phyloP scores from a whole-genome alignment of 2,888 invertebrate species.

The Oxyteleia sp. region DNA sequence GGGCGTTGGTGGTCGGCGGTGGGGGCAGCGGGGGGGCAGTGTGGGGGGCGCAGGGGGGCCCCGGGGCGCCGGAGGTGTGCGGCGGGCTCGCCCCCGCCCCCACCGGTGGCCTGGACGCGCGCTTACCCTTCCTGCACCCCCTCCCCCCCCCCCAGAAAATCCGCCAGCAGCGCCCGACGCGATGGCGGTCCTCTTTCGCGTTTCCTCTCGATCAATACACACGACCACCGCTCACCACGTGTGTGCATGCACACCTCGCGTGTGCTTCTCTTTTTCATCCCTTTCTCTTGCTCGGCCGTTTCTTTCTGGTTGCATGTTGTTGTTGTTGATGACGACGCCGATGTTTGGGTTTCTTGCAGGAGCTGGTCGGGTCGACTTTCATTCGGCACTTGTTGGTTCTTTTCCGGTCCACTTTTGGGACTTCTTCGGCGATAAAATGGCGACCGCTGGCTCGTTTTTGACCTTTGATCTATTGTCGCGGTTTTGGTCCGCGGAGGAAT shows the following conservation, averaged over 20 bases:
- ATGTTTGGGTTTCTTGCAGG: no score
- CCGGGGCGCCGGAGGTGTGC: conserved; percentile 22
- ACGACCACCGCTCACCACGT: conserved; percentile 63
- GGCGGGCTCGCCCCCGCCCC: conserved; percentile 8
- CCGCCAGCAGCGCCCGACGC: conserved; percentile 29
- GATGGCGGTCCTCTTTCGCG: conserved; percentile 44
- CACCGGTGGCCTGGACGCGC: no score
- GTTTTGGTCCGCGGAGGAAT: no score
- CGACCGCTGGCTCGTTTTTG: conserved; percentile 44
- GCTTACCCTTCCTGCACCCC: no score
- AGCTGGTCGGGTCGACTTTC: no score
- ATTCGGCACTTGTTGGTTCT: background rate
- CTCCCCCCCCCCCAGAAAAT: conserved; percentile 11
- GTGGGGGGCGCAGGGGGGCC: conserved; percentile 33
- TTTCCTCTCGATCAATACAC: conserved; percentile 62
- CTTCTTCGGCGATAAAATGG: conserved; percentile 41
- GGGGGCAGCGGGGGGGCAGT: no score
- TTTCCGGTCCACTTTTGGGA: background rate
- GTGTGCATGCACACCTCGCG: no score
- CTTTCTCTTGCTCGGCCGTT: background rate
- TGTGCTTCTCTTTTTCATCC: no score
- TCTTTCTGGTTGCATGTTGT: no score
- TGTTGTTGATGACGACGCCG: no score
- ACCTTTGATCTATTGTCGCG: conserved; percentile 51
- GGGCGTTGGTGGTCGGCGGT: background rate